Evolutionary conservation across 2,797 vertebrate genomes (phyloP).

Genomic region (Podargus strigoides): DNA sequence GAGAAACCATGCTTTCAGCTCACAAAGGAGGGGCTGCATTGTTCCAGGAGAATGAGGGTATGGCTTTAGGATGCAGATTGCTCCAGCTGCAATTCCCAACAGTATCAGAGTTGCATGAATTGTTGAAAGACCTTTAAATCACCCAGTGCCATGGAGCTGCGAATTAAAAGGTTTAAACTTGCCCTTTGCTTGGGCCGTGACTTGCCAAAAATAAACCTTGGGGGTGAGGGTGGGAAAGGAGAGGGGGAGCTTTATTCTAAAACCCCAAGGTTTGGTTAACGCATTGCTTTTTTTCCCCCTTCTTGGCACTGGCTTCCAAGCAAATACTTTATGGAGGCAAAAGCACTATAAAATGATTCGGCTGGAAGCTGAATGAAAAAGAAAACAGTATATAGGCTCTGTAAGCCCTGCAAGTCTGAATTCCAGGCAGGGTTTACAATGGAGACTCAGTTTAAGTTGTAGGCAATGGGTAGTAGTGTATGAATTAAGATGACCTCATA

Average conservation of each 20-base stretch:
- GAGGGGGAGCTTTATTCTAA: not conserved
- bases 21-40: not conserved
- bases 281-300: not conserved
- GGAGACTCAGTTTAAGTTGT: slow-evolving; percentile 40
- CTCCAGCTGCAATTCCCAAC: not conserved
- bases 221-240: not conserved
- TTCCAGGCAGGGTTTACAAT: slow-evolving; percentile 40
- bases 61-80: slow-evolving; percentile 12
- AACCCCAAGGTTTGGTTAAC: not conserved
- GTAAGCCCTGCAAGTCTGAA: slow-evolving; percentile 28
- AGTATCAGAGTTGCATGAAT: not conserved
- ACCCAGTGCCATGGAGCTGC: not conserved
- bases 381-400: slow-evolving; percentile 51
- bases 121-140: not conserved
- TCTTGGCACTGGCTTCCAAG: slow-evolving; percentile 5
- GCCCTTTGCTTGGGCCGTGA: not conserved
- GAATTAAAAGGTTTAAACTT: slow-evolving; percentile 16
- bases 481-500: slow-evolving; percentile 28
- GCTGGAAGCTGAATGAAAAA: slow-evolving; percentile 56
- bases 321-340: slow-evolving; percentile 61
- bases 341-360: slow-evolving; percentile 59
- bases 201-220: not conserved
- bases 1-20: not conserved
- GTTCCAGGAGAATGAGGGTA: not conserved
- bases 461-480: slow-evolving; percentile 8